Conservation (phyloP, 2,113 vertebrate species). For the Triplophysa rosa region DNA sequence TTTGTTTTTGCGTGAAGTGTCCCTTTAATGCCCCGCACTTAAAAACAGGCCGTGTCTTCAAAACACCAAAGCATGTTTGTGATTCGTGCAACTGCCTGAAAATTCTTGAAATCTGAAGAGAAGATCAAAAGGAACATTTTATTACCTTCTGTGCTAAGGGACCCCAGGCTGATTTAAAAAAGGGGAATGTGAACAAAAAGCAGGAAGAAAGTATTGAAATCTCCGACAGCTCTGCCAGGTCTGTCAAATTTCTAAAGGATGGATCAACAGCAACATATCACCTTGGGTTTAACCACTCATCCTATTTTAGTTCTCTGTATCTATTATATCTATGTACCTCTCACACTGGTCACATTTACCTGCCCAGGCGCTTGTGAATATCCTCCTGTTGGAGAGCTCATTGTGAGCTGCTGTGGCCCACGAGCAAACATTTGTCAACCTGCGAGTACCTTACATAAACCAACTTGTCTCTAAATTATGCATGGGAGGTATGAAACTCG, state of each 20-base stretch:
- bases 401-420: conserved; percentile 46
- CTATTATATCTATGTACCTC: conserved; percentile 18
- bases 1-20: background rate
- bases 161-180: conserved; percentile 23
- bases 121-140: conserved; percentile 40
- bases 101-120: conserved; percentile 13
- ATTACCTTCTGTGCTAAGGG: conserved; percentile 20
- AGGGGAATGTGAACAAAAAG: conserved; percentile 26
- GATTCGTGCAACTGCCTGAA: conserved; percentile 15
- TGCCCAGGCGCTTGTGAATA: conserved; percentile 62
- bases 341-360: conserved; percentile 52
- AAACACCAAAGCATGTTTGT: background rate
- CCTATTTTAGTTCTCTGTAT: conserved; percentile 9
- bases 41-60: conserved; percentile 25
- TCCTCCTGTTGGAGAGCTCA: conserved; percentile 56
- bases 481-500: conserved; percentile 34
- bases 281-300: conserved; percentile 8
- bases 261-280: conserved; percentile 13
- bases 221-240: conserved; percentile 18
- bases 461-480: conserved; percentile 18
- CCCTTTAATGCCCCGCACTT: conserved; percentile 21
- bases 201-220: conserved; percentile 35
- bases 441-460: conserved; percentile 66
- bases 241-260: conserved; percentile 19
- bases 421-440: conserved; percentile 50